These are phyloP conservation scores for Gisinianus flammeolus DNA, from an alignment of 2,888 invertebrate species.

Conservation along the genomic window DNA sequence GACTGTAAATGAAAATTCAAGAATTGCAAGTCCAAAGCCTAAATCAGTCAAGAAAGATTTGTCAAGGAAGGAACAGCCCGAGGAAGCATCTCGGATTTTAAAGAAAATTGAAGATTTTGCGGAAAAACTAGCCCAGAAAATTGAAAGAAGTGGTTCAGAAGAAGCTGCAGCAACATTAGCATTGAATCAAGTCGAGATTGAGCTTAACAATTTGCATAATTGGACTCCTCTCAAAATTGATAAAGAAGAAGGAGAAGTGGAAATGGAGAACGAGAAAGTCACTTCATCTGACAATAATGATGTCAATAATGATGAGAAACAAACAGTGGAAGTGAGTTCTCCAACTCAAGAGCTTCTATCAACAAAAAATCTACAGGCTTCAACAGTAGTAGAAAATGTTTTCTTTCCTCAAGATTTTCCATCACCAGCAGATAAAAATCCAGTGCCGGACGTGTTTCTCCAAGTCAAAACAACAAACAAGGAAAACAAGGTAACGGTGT, in stretches of 20 bases:
- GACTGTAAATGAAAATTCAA: not conserved
- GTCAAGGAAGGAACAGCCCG: not conserved
- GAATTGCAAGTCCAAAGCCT: no score
- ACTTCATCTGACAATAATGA: no score
- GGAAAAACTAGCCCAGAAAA: constrained; percentile 27
- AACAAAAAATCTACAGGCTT: no score
- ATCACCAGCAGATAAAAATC: not conserved
- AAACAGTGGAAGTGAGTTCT: no score
- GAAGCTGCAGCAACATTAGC: constrained; percentile 31
- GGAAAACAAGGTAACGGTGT: not conserved
- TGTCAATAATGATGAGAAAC: not conserved
- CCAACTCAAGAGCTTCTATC: no score
- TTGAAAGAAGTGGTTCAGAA: constrained; percentile 24
- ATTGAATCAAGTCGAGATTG: constrained; percentile 18
- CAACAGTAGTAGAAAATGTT: not conserved
- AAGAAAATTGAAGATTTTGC: constrained; percentile 33
- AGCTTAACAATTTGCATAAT: not conserved
- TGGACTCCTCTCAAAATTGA: not conserved
- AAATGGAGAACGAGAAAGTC: no score
- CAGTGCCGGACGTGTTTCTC: no score
- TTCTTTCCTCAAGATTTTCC: not conserved
- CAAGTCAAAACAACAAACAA: not conserved
- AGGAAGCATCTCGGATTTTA: not conserved
- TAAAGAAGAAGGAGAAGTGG: not conserved
- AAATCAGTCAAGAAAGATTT: not conserved